phyloP scores from a whole-genome alignment of 2,888 invertebrate species.

The Argyra leucocephala region DNA sequence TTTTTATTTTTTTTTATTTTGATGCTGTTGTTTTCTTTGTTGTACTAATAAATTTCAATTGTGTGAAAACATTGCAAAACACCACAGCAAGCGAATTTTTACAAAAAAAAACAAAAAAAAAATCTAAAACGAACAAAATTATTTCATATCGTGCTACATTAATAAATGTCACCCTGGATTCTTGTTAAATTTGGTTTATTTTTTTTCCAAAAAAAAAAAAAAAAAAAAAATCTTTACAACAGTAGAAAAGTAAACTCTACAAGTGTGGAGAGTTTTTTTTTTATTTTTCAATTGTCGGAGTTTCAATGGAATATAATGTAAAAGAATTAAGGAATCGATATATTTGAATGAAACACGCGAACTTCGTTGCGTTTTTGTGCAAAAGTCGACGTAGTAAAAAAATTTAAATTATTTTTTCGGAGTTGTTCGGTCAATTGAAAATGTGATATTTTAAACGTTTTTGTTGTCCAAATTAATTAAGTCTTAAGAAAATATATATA shows the following conservation, averaged over 20 bases:
- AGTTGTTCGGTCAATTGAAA: too few species aligned
- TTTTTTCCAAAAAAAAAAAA: neutral
- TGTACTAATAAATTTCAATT: neutral
- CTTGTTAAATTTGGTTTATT: slow-evolving; percentile 2
- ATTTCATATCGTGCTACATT: slow-evolving; percentile 6
- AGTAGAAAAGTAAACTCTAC: too few species aligned
- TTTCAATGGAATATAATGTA: neutral
- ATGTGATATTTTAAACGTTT: too few species aligned
- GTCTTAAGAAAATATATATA: too few species aligned
- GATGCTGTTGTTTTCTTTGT: neutral
- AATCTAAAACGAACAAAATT: neutral
- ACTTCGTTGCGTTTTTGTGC: neutral
- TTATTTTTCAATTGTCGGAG: neutral
- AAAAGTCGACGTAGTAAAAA: neutral
- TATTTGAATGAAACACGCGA: neutral
- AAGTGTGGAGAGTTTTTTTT: too few species aligned
- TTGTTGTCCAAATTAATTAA: too few species aligned
- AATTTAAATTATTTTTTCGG: neutral
- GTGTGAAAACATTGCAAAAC: slow-evolving; percentile 6
- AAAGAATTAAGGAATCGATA: neutral
- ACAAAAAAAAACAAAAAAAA: neutral
- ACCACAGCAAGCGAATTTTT: neutral
- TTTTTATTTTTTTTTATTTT: neutral
- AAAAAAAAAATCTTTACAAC: too few species aligned
- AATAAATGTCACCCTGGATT: neutral